Evolutionary conservation across 2,797 vertebrate genomes (phyloP), one percentile per base, ranked within the genome.

Genomic region (Triplophysa bombifrons): DNA sequence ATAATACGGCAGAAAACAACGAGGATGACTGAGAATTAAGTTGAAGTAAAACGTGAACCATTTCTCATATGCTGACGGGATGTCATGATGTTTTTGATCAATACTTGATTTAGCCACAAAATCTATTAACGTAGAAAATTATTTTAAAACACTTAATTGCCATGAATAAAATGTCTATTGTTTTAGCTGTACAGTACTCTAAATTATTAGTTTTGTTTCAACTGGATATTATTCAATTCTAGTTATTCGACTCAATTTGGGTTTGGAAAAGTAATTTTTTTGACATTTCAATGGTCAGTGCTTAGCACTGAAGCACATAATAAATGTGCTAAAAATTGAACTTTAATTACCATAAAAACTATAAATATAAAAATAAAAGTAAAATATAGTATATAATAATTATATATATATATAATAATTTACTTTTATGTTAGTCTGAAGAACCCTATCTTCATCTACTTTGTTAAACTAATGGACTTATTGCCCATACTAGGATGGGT

Each of bases 401-500:
- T n/a, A n/a, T n/a, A n/a, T n/a, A n/a, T n/a, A n/a, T n/a, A n/a
- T n/a, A n/a, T n/a, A n/a, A n/a, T n/a, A n/a, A 27, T 48, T 77
- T 44, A 60, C 41, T 41, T 41, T 41, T 16, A 44, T 27, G 46
- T 58, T 60, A 50, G 30, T 74, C 56, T 51, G 19, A 60, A 19
- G 14, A 71, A 19, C 50, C 53, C 56, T 12, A 17, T 77, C 27
- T 44, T 53, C 38, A 76, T 78, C 61, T 50, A 34, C 20, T 58
- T 9, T 13, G 16, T 74, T 27, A 72, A 82, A 74, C 61, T 61
- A 20, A 20, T 72, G 74, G 65, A 67, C 68, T 72, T 60, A 78
- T 81, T 86, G 80, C 83, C 74, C 83, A 27, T 74, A 65, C 81
- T 83, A 86, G 91, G 87, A 90, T 88, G 87, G 86, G 90, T 88